Evolutionary conservation across 1,140 invertebrate species (phyloP), one percentile per base, ranked within the genome.

Genomic region (Radopholus similis): DNA sequence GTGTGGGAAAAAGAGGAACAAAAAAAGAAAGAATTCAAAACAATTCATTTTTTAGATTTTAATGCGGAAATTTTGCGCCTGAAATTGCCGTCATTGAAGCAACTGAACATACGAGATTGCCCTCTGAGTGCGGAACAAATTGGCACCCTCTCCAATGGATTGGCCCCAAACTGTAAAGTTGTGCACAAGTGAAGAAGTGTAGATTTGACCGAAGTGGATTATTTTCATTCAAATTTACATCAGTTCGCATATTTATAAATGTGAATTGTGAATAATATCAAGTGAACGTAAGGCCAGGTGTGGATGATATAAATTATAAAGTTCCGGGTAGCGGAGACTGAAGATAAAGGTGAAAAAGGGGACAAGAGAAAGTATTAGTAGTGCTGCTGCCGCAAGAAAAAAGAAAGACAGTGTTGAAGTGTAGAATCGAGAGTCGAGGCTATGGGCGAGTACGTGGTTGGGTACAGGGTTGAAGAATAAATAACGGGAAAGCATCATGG

Each of bases 61-160:
- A 66, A 76, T 47, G 60, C 64, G 18, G 53, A 63, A 8, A 18
- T 15, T 28, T 26, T 76, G 8, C 69, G 51, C 40, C 35, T 42
- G 13, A 53, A 54, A 21, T 65, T 73, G 13, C 56, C 74, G n/a
- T 32, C 28, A n/a, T 58, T 76, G 1, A 63, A 63, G n/a, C 70
- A 77, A 35, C 37, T 76, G 18, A 67, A 72, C 42, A 28, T 76
- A 18, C 55, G 56, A 32, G 58, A 64, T 44, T 71, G 72, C 56
- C 73, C 66, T 42, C 44, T 74, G 4, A 47, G 38, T 23, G 40
- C 13, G 32, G 49, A 30, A 5, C 23, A 49, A 47, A 49, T 62
- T 49, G 38, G 32, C 13, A 32, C 42, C 23, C 11, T 62, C 2
- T 42, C 37, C 49, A 18, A 5, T 26, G 40, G 18, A 40, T 32